phyloP scores from a whole-genome alignment of 2,888 invertebrate species.

The Diadegma fenestrale region DNA sequence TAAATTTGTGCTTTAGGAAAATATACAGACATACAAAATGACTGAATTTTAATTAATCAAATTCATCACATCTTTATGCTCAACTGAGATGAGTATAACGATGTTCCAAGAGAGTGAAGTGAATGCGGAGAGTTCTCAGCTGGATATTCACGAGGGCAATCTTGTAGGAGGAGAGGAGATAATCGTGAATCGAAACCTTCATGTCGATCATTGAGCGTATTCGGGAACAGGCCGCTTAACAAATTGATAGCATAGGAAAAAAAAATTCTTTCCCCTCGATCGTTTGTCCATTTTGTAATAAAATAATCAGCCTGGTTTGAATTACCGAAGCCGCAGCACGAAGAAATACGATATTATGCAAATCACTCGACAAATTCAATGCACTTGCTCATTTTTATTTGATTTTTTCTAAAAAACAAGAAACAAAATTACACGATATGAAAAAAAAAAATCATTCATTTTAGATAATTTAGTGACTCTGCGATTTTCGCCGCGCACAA shows the following conservation, averaged over 20 bases:
- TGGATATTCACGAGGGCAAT: constrained; percentile 25
- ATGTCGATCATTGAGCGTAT: neutral
- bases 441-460: neutral
- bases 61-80: no score
- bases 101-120: neutral
- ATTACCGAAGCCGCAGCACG: neutral
- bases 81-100: no score
- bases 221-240: neutral
- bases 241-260: neutral
- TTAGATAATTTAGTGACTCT: neutral
- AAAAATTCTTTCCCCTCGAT: neutral
- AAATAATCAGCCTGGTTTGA: neutral
- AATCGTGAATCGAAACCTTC: constrained; percentile 21
- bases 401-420: neutral
- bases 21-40: no score
- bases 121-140: constrained; percentile 24
- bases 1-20: no score
- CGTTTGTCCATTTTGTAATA: neutral
- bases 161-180: neutral
- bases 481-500: no score
- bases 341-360: neutral
- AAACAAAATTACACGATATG: no score
- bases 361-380: neutral
- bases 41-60: no score
- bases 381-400: neutral